Evolutionary conservation across 2,797 vertebrate genomes (phyloP), one percentile per base, ranked within the genome.

Genomic region (Nasua narica): DNA sequence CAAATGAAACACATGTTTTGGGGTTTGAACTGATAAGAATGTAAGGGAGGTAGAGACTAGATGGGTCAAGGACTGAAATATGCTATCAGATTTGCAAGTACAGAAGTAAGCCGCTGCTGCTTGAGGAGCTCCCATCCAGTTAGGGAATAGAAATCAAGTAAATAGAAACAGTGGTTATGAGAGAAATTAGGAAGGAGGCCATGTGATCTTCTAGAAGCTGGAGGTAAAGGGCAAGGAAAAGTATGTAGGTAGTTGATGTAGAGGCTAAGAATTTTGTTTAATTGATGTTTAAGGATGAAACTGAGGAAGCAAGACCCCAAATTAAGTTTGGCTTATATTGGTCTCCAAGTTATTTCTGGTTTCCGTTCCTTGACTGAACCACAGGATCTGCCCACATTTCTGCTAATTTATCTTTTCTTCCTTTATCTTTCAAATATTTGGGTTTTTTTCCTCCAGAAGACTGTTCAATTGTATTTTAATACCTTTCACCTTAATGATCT

Each of bases 351-450:
- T 65, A 91, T 29, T 86, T 78, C 88, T 95, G 25, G 58, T 87
- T 46, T 56, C 5, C 13, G 19, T 83, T 86, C 69, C 29, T 87
- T 93, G 23, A 88, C 2, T 35, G 40, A 84, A 69, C 11, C 27
- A 54, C 54, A 77, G 46, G 13, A 48, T 81, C 72, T 94, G 67
- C 18, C 86, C 58, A 23, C 14, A 81, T 79, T 92, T 81, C n/a
- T 52, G 29, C 21, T 79, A 15, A 88, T 86, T 81, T 69, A 60
- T 60, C 25, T 72, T 85, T 62, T 60, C 21, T 69, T 37, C 46
- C 32, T 83, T 79, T 87, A 40, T 54, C 58, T 74, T 91, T 48
- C 70, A 91, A 78, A 97, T 93, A 84, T 87, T 93, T 87, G 83
- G 5, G 5, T 35, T 67, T 40, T 83, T 43, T 10, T 4, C 32